Evolutionary conservation across 2,797 vertebrate genomes (phyloP).

Genomic region (Phoeniculus purpureus): DNA sequence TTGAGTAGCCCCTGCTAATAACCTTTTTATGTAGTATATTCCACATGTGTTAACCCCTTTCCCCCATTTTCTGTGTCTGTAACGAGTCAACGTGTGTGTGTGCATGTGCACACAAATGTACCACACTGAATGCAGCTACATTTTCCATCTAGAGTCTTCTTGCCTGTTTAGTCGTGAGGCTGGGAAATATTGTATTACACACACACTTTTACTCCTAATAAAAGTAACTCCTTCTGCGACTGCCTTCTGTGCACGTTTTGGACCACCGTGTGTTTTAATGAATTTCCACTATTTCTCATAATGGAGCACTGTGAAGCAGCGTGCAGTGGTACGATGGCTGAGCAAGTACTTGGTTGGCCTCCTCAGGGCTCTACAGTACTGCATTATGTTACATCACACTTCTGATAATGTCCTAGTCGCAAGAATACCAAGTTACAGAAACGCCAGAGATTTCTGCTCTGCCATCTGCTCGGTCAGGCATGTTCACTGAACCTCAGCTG

Average conservation of each 20-base stretch:
- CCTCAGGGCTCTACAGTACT: neutral
- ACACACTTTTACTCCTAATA: constrained; percentile 68
- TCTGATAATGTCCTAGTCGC: neutral
- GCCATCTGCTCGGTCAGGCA: neutral
- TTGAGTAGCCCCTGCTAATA: constrained; percentile 22
- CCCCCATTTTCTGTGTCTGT: neutral
- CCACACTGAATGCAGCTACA: constrained; percentile 37
- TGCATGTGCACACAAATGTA: neutral
- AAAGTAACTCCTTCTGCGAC: constrained; percentile 65
- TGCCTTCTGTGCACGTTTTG: constrained; percentile 38
- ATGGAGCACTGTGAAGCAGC: constrained; percentile 33
- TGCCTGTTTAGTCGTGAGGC: constrained; percentile 33
- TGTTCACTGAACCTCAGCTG: neutral
- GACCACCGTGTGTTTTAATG: constrained; percentile 67
- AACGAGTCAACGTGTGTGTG: neutral
- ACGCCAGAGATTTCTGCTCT: neutral
- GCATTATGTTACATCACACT: constrained; percentile 5
- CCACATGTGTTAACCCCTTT: constrained; percentile 26
- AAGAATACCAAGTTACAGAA: constrained; percentile 4
- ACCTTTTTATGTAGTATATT: constrained; percentile 27
- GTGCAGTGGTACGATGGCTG: neutral
- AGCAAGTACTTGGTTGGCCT: neutral
- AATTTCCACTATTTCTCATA: constrained; percentile 64
- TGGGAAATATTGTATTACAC: constrained; percentile 72
- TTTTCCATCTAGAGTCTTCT: constrained; percentile 60